phyloP scores from a whole-genome alignment of 2,888 invertebrate genomes.

The Carabus problematicus region DNA sequence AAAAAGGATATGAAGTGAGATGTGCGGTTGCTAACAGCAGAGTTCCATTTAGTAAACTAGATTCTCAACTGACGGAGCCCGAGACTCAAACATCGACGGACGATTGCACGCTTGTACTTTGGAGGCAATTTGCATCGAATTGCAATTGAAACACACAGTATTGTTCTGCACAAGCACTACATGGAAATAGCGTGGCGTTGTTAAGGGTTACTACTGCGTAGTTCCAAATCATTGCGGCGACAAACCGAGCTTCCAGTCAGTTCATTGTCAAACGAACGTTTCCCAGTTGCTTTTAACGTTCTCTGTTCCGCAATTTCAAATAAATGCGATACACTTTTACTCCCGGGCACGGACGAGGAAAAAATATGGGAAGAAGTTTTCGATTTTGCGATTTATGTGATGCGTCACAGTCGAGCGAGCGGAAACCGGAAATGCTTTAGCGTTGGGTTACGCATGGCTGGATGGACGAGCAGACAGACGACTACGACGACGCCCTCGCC shows the following conservation, averaged over 20 bases:
- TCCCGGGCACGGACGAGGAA: neutral
- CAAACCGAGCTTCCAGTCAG: slow-evolving; percentile 20
- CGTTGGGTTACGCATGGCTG: slow-evolving; percentile 40
- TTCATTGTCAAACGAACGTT: slow-evolving; percentile 43
- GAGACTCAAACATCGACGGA: slow-evolving; percentile 8
- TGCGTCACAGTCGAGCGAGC: slow-evolving; percentile 37
- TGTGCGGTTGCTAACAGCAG: neutral
- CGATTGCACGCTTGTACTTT: slow-evolving; percentile 13
- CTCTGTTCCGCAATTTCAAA: slow-evolving; percentile 54
- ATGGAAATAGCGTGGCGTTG: slow-evolving; percentile 57
- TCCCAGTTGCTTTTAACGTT: slow-evolving; percentile 1
- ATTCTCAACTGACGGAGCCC: neutral
- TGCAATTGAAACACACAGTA: slow-evolving; percentile 52
- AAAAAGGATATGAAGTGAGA: too few species aligned
- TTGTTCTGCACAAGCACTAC: slow-evolving; percentile 51
- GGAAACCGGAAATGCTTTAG: slow-evolving; percentile 38
- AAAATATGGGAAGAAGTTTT: slow-evolving; percentile 36
- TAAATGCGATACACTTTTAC: slow-evolving; percentile 52
- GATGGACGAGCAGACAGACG: slow-evolving; percentile 24
- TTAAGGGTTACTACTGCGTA: slow-evolving; percentile 48
- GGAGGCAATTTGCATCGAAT: slow-evolving; percentile 55
- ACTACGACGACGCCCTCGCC: neutral
- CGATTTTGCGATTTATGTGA: slow-evolving; percentile 40
- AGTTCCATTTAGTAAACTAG: slow-evolving; percentile 20
- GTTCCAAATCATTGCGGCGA: slow-evolving; percentile 51